These are phyloP conservation scores for Spermophilus dauricus DNA, from an alignment of 2,113 vertebrate genomes.

Conservation along the genomic window DNA sequence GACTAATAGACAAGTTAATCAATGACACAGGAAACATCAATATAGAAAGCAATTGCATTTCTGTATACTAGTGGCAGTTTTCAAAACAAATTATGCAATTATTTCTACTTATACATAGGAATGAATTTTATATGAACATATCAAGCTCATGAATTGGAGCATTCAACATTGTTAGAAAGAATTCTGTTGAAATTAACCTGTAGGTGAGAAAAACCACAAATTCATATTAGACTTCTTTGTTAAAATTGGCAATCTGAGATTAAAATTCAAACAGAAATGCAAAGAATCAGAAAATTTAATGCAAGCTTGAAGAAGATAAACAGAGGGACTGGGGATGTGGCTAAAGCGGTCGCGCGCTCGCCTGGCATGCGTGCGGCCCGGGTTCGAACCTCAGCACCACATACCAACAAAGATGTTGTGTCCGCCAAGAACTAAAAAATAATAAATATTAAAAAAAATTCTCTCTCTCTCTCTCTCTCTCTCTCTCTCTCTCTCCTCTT, in stretches of 20 bases:
- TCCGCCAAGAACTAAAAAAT: too few species aligned
- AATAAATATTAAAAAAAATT: too few species aligned
- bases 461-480: too few species aligned
- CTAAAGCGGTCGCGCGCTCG: too few species aligned
- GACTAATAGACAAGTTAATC: neutral
- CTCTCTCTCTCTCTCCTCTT: too few species aligned
- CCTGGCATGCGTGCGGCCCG: too few species aligned
- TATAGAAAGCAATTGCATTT: slow-evolving; percentile 12
- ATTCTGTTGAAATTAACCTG: neutral
- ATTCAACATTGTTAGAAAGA: neutral
- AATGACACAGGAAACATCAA: neutral
- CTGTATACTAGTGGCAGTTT: neutral
- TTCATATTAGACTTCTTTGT: neutral
- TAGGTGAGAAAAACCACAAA: neutral
- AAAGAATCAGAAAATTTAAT: neutral
- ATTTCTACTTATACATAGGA: neutral
- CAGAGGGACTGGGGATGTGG: too few species aligned
- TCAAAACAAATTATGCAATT: slow-evolving; percentile 3
- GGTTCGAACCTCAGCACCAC: too few species aligned
- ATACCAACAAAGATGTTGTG: too few species aligned
- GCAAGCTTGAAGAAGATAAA: neutral
- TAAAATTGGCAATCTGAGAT: neutral
- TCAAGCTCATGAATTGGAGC: neutral
- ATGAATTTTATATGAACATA: slow-evolving; percentile 11
- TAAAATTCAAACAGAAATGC: slow-evolving; percentile 44